Conservation (phyloP, 2,113 vertebrate species). For the Pomatostomus ruficeps region DNA sequence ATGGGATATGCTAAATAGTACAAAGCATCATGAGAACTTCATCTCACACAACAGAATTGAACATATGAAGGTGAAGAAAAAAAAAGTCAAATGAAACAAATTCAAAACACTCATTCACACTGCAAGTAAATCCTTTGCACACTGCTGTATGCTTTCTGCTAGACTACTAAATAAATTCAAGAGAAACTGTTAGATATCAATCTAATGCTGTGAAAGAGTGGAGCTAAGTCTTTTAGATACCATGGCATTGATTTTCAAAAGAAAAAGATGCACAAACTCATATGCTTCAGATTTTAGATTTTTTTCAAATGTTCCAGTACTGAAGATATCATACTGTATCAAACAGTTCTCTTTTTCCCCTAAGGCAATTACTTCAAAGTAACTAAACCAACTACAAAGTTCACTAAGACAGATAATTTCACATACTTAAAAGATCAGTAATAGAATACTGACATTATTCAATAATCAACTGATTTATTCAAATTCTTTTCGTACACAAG, state of each 20-base stretch:
- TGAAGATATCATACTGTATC: neutral
- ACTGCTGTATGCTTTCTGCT: neutral
- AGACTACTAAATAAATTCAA: neutral
- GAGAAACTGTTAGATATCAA: neutral
- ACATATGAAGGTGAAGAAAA: neutral
- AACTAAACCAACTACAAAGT: neutral
- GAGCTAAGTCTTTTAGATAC: neutral
- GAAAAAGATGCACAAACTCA: neutral
- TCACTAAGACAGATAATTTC: neutral
- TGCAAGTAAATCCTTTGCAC: slow-evolving; percentile 12
- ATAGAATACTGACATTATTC: neutral
- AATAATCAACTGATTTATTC: neutral
- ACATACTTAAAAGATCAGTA: neutral
- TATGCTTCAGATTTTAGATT: neutral
- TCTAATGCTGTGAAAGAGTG: neutral
- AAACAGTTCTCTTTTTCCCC: neutral
- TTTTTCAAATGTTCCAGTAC: neutral
- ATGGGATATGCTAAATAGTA: neutral
- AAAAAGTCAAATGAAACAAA: slow-evolving; percentile 3
- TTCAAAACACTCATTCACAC: neutral
- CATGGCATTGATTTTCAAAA: neutral
- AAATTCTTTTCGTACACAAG: neutral
- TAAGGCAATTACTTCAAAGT: neutral
- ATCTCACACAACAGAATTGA: neutral
- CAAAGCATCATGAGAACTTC: neutral